Base-by-base conservation (phyloP, 1,140 invertebrate species). In the Anastrepha ludens region DNA sequence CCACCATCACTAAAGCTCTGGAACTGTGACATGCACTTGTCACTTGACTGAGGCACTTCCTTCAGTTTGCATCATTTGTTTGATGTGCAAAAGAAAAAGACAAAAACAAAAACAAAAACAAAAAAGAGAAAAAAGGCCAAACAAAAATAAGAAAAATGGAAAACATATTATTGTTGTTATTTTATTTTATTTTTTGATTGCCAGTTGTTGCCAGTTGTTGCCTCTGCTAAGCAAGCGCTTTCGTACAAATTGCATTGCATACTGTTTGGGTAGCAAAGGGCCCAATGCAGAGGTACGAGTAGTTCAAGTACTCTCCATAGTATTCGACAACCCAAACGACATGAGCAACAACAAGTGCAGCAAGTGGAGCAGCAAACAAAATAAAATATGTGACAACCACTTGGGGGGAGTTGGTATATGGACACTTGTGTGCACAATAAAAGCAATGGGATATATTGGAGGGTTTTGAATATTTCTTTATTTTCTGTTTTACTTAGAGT, bases 171-270 rank as follows among this genome's bases (percentile, higher is more conserved):
- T 47, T 29, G 29, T 39, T 3, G 15, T 74, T 47, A 6, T 15
- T 29, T 74, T 74, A 50, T 74, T 74, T 74, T 50, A 13, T 47
- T 74, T 74, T 74, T 6, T 17, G 11, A 74, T 74, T 74, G 39
- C 13, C 70, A 74, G 70, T 74, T 74, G 70, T 74, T 74, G 39
- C 13, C 70, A 74, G 70, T 74, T 74, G 70, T 74, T 50, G 44
- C 70, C 70, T 41, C 70, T 74, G 70, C 29, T 67, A 39, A 67
- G 65, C 70, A 47, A 47, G 41, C 70, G 41, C 70, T 74, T 39
- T 74, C 44, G 17, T 74, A 47, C 70, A 74, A 74, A 74, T 74
- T 74, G 70, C 70, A 44, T 47, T 74, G 70, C 13, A 74, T 29
- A 67, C 65, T 67, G 20, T 20, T 39, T 67, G 65, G 20, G 65